These are phyloP conservation scores for Catamblyrhynchus diadema DNA, from an alignment of 2,797 vertebrate species.

Conservation along the genomic window DNA sequence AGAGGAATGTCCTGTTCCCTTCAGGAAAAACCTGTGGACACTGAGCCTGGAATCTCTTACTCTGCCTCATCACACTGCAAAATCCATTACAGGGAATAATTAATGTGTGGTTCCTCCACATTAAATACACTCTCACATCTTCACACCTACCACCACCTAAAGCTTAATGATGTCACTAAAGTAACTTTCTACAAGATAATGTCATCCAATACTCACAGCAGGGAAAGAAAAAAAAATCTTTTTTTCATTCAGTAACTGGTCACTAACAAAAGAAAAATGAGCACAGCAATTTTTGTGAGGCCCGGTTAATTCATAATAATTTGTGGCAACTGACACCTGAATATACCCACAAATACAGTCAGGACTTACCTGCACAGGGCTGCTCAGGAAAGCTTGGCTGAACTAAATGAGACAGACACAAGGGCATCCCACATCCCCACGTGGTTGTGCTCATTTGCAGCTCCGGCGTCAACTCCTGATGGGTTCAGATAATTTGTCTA, in stretches of 20 bases:
- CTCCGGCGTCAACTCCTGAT: rapidly evolving
- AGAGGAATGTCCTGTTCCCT: background rate
- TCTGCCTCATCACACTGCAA: background rate
- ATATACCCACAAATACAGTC: background rate
- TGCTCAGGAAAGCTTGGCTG: background rate
- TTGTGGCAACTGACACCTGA: background rate
- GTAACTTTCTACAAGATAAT: background rate
- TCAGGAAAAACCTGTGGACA: background rate
- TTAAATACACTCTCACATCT: background rate
- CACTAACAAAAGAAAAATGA: background rate
- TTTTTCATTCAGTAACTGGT: background rate
- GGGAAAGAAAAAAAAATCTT: background rate
- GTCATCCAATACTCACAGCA: background rate
- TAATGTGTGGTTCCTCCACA: background rate
- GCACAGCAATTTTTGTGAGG: background rate
- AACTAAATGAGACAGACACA: background rate
- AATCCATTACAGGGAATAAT: background rate
- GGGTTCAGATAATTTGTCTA: conserved; percentile 10
- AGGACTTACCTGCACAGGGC: background rate
- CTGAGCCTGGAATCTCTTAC: background rate
- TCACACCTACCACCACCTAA: background rate
- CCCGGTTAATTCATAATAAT: background rate
- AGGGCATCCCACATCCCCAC: background rate
- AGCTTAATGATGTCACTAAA: background rate
- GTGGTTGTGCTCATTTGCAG: background rate